Conservation (phyloP, 2,797 vertebrate species). For the Ptychobarbus kaznakovi region DNA sequence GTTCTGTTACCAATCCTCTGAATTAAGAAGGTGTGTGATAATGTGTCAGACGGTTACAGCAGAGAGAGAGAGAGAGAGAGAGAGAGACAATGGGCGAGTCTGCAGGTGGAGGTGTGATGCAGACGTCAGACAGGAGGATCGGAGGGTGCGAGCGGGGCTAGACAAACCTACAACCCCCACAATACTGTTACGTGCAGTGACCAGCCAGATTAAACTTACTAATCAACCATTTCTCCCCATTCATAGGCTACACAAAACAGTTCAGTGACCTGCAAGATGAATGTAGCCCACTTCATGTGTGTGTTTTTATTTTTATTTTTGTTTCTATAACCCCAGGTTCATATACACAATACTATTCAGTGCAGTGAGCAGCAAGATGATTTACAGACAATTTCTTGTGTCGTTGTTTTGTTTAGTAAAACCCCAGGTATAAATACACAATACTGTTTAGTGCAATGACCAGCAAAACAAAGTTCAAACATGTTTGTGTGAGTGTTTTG, state of each 20-base stretch:
- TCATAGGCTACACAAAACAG: too few species aligned
- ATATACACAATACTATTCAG: neutral
- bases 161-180: neutral
- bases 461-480: too few species aligned
- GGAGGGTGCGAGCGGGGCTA: neutral
- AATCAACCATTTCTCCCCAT: too few species aligned
- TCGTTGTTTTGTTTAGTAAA: too few species aligned
- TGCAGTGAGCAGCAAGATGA: neutral
- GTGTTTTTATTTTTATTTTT: too few species aligned
- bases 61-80: neutral
- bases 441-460: too few species aligned
- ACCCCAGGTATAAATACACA: too few species aligned
- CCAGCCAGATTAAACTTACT: neutral
- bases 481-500: too few species aligned
- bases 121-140: neutral
- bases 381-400: too few species aligned
- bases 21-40: slow-evolving; percentile 3
- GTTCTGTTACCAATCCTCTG: slow-evolving; percentile 18
- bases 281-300: too few species aligned
- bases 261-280: too few species aligned
- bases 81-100: slow-evolving; percentile 35
- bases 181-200: neutral
- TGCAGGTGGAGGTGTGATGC: slow-evolving; percentile 42
- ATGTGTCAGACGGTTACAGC: slow-evolving; percentile 32
- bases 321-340: too few species aligned